Percentiles rank a stretch among this genome's conserved stretches.
phyloP scores from a whole-genome alignment of 2,113 vertebrate genomes.

The Willisornis vidua region DNA sequence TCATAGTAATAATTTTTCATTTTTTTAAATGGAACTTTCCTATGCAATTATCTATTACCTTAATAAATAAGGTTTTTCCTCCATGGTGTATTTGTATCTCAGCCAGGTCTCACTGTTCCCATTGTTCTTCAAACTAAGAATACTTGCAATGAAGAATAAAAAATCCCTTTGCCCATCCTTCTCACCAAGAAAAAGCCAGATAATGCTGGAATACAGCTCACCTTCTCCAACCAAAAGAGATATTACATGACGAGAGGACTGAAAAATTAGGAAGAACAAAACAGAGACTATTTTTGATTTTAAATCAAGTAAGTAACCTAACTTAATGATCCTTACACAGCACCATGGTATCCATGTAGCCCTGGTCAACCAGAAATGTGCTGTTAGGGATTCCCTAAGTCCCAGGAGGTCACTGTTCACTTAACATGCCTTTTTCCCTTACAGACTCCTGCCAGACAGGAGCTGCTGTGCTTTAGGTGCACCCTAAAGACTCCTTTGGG shows the following conservation, averaged over 20 bases:
- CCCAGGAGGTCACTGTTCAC: neutral
- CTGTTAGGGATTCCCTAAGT: neutral
- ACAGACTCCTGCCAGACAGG: neutral
- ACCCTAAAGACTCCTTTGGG: neutral
- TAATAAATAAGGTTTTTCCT: neutral
- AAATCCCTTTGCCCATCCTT: neutral
- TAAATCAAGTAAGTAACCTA: neutral
- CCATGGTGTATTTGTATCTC: neutral
- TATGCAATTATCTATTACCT: slow-evolving; percentile 3
- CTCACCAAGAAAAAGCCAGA: neutral
- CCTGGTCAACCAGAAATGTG: neutral
- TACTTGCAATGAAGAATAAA: neutral
- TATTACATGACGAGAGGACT: neutral
- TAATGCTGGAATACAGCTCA: neutral
- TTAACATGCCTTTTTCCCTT: neutral
- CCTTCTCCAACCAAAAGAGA: neutral
- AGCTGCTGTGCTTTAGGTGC: neutral
- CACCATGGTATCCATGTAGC: neutral
- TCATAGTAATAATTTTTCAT: neutral
- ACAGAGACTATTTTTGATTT: neutral
- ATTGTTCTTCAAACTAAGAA: neutral
- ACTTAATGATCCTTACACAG: neutral
- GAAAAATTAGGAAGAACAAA: neutral
- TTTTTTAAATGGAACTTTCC: neutral
- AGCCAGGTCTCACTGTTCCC: neutral